phyloP scores from a whole-genome alignment of 92 coral and sea anemone genomes.

The Zoanthus sansibaricus region DNA sequence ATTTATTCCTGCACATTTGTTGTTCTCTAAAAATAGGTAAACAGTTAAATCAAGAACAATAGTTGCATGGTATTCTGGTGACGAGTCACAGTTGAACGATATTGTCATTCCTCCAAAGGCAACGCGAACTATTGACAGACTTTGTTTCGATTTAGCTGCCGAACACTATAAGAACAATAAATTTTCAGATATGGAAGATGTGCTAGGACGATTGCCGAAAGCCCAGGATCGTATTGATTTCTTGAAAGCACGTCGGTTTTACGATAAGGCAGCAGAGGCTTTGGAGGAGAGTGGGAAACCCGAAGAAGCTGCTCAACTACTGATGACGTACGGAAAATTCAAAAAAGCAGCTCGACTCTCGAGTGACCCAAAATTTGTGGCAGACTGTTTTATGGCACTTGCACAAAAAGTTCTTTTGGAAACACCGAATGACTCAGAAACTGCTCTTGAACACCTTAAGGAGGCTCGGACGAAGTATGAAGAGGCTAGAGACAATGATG shows the following conservation, averaged over 20 bases:
- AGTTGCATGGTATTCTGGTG: no score
- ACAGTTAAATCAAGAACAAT: no score
- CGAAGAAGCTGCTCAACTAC: constrained; percentile 58
- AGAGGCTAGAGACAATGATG: constrained; percentile 66
- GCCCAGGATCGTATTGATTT: constrained; percentile 58
- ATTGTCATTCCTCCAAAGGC: constrained; percentile 32
- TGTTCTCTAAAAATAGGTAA: no score
- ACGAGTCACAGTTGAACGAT: constrained; percentile 27
- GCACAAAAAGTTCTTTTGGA: not conserved
- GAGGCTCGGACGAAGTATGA: constrained; percentile 62
- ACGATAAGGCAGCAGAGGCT: constrained; percentile 44
- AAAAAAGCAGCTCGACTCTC: constrained; percentile 44
- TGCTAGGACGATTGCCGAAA: constrained; percentile 51
- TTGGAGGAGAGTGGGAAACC: constrained; percentile 49
- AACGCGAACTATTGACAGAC: constrained; percentile 35
- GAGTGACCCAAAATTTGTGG: constrained; percentile 49
- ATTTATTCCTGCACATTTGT: no score
- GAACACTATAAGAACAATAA: constrained; percentile 26
- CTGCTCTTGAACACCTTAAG: constrained; percentile 46
- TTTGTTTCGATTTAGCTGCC: constrained; percentile 32
- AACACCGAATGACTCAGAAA: not conserved
- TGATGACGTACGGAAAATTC: constrained; percentile 54
- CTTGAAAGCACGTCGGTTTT: constrained; percentile 44
- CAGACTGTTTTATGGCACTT: constrained; percentile 49
- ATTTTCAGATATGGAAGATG: constrained; percentile 39